Conservation (phyloP, 2,113 vertebrate species). For the Rana temporaria region DNA sequence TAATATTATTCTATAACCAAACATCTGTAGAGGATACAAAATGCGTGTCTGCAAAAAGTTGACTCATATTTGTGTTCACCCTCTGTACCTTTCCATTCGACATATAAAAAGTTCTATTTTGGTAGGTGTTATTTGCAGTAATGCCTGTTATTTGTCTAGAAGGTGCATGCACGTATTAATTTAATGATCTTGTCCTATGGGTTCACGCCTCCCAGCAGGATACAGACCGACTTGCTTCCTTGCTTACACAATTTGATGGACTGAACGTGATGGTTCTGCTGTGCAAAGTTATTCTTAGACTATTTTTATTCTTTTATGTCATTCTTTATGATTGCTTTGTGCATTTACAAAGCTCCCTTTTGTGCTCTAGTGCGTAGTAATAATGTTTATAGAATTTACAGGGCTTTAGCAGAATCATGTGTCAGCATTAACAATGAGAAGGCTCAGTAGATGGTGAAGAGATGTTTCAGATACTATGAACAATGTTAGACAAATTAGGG, state of each 20-base stretch:
- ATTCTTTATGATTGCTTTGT: constrained; percentile 14
- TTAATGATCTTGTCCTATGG: constrained; percentile 33
- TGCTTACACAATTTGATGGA: constrained; percentile 26
- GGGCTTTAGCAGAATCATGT: not conserved
- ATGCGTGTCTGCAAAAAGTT: not conserved
- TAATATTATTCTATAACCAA: too few species aligned
- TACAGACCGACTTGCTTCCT: constrained; percentile 40
- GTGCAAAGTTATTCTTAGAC: constrained; percentile 37
- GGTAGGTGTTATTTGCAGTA: constrained; percentile 33
- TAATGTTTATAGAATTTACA: constrained; percentile 8
- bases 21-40: not conserved
- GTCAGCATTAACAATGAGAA: not conserved
- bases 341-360: constrained; percentile 22
- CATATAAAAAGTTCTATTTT: constrained; percentile 33
- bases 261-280: constrained; percentile 1
- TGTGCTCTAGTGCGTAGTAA: constrained; percentile 9
- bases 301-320: constrained; percentile 10
- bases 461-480: not conserved
- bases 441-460: not conserved
- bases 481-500: not conserved
- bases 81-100: constrained; percentile 31
- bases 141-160: constrained; percentile 42
- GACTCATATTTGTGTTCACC: not conserved
- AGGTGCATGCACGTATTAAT: constrained; percentile 24
- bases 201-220: constrained; percentile 36